Percentiles rank a stretch among this genome's conserved stretches.
Evolutionary conservation across 2,888 invertebrate species (phyloP).

Genomic region (Carpatolechia fugitivella): DNA sequence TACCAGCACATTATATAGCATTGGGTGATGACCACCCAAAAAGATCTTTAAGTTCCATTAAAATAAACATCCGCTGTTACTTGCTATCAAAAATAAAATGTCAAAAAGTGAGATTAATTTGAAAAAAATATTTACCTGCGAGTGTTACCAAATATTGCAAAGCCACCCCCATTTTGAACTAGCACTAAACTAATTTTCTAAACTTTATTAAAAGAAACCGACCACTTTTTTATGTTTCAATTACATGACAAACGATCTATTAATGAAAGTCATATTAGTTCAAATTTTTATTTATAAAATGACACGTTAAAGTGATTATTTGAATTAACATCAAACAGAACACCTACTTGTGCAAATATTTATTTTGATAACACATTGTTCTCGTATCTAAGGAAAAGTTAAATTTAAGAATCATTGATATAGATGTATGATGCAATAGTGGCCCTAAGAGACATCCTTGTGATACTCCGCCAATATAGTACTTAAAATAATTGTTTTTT

Average conservation of each 20-base stretch:
- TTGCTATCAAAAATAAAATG: too few relatives aligned
- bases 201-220: background rate
- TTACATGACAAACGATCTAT: background rate
- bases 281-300: conserved; percentile 3
- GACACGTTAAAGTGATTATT: background rate
- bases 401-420: background rate
- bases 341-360: background rate
- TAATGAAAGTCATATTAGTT: background rate
- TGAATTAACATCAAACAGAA: background rate
- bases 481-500: too few relatives aligned
- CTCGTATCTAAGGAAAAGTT: background rate
- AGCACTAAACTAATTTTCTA: background rate
- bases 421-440: background rate
- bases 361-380: background rate
- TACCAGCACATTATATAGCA: too few relatives aligned
- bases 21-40: too few relatives aligned
- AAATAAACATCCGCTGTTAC: too few relatives aligned
- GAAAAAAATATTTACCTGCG: conserved; percentile 39
- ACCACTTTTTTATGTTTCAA: background rate
- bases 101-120: too few relatives aligned
- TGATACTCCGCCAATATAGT: too few relatives aligned
- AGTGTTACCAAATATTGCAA: conserved; percentile 33
- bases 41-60: too few relatives aligned
- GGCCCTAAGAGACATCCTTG: conserved; percentile 28
- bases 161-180: conserved; percentile 31